phyloP scores from a whole-genome alignment of 2,888 invertebrate genomes.

The Crepidodera aurea region DNA sequence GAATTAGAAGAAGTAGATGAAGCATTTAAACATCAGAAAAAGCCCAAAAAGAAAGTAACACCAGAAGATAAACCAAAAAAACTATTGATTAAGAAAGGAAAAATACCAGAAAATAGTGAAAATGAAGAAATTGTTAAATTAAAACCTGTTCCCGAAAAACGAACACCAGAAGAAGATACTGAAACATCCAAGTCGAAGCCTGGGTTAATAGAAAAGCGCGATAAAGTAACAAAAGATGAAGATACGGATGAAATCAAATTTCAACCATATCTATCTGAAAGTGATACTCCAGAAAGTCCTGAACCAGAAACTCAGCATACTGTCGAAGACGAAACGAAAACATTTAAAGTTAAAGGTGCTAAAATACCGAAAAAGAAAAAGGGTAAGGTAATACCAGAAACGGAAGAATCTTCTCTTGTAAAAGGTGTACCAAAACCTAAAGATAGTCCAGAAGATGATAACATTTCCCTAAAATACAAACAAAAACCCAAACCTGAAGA shows the following conservation, averaged over 20 bases:
- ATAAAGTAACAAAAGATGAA: conserved; percentile 47
- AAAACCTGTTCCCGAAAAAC: conserved; percentile 53
- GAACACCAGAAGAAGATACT: conserved; percentile 47
- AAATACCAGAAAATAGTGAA: conserved; percentile 56
- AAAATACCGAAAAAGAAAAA: conserved; percentile 10
- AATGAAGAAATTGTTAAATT: conserved; percentile 53
- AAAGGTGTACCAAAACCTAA: conserved; percentile 52
- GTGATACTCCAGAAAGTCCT: conserved; percentile 53
- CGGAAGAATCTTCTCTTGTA: conserved; percentile 48
- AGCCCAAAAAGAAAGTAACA: conserved; percentile 45
- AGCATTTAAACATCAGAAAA: conserved; percentile 47
- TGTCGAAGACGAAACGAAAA: not conserved
- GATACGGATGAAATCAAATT: conserved; percentile 58
- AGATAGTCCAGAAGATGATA: conserved; percentile 53
- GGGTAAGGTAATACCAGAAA: not conserved
- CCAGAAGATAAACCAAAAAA: conserved; percentile 46
- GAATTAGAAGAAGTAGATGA: conserved; percentile 58
- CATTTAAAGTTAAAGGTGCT: not conserved
- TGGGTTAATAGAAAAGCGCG: conserved; percentile 45
- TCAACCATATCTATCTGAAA: conserved; percentile 52
- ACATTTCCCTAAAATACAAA: conserved; percentile 58
- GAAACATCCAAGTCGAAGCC: conserved; percentile 52
- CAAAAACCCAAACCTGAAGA: conserved; percentile 54
- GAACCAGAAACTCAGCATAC: conserved; percentile 50
- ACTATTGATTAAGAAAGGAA: conserved; percentile 56